Evolutionary conservation across 2,797 vertebrate species (phyloP), one percentile per base, ranked within the genome.

Genomic region (Characodon lateralis): DNA sequence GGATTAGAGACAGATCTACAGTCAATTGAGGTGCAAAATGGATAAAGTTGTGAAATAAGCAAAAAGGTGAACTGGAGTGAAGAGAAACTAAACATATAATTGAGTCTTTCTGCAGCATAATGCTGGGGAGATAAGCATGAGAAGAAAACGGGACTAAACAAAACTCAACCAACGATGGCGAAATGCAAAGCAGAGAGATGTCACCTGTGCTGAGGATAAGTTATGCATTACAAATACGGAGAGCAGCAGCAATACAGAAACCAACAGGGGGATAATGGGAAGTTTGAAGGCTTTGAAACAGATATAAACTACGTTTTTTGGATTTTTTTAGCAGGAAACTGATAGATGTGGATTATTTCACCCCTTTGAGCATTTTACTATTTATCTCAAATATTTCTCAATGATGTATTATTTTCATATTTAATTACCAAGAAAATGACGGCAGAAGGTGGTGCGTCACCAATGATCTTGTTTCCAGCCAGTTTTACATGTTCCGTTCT

Each of bases 161-260:
- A 87, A 75, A 76, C 63, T 75, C 75, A 65, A 81, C 74, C 75
- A 81, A 46, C 76, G 69, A 69, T 71, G 78, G 80, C 13, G 68
- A 74, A 65, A 87, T 73, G 53, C 69, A 73, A 78, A 80, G 72
- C 16, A 72, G 26, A n/a, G 6, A 83, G 41, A 72, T 63, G 26
- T 41, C 39, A 77, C 43, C 77, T 65, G n/a, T 1, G n/a, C 18
- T 63, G 56, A 68, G 73, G 73, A 85, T 72, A 43, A 80, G 73
- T n/a, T 83, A 48, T 73, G 28, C 26, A 5, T 16, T 56, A 71
- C 5, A 85, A 77, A 82, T 43, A 2, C 14, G n/a, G 58, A 48
- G 22, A 10, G 24, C 18, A 83, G 77, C 46, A 76, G 58, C 28
- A 80, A 76, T 69, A 56, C 48, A 41, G 48, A 69, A 58, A 69